Conservation (phyloP, 2,888 invertebrate genomes). For the Melinaea menophilus region DNA sequence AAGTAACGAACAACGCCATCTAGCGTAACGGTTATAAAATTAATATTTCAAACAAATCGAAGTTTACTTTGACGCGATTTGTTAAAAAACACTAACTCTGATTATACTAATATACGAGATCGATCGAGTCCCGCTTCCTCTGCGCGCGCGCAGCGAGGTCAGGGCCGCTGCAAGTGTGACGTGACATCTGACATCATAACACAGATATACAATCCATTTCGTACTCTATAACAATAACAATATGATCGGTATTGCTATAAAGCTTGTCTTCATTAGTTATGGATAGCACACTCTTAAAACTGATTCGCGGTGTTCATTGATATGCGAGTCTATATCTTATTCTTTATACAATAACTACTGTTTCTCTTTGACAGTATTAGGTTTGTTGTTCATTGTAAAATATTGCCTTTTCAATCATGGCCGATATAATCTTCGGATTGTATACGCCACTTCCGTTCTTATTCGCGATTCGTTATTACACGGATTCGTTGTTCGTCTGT, state of each 20-base stretch:
- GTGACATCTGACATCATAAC: conserved; percentile 17
- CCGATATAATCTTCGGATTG: conserved; percentile 24
- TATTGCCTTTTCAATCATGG: conserved; percentile 15
- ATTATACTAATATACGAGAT: conserved; percentile 35
- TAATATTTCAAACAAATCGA: too few species aligned
- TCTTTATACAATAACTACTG: background rate
- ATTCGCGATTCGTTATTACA: conserved; percentile 23
- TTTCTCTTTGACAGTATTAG: conserved; percentile 1
- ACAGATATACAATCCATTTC: background rate
- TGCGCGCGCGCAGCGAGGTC: conserved; percentile 46
- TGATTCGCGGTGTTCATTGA: conserved; percentile 3
- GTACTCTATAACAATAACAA: background rate
- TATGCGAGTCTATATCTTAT: conserved; percentile 6
- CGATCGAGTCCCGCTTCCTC: conserved; percentile 39
- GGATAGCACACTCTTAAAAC: conserved; percentile 7
- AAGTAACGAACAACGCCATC: too few species aligned
- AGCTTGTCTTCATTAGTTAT: background rate
- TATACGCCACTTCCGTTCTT: conserved; percentile 23
- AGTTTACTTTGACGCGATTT: too few species aligned
- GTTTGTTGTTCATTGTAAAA: conserved; percentile 9
- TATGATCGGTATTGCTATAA: background rate
- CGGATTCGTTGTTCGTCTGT: conserved; percentile 22
- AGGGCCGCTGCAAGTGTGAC: conserved; percentile 39
- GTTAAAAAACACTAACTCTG: conserved; percentile 10
- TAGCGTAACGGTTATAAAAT: too few species aligned